Evolutionary conservation across 2,888 invertebrate species (phyloP), one percentile per base, ranked within the genome.

Genomic region (Metalampra italica): DNA sequence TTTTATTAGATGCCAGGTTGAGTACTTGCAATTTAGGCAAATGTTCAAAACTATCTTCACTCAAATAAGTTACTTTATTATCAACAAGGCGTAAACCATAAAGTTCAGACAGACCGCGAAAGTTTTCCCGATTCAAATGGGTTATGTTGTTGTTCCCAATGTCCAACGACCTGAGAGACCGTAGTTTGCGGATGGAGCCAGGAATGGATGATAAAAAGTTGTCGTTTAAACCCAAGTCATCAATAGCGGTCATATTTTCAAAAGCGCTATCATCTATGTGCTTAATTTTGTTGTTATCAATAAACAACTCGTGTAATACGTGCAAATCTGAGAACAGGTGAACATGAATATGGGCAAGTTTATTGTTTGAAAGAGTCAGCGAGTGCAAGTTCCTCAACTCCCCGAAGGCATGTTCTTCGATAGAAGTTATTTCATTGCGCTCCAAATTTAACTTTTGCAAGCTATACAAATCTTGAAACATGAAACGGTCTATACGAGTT

Each of bases 131-230:
- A 56, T 90, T 92, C 58, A 97, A 90, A 56, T 90, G 88, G 66
- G 92, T 91, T 74, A 97, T 93, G 71, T 91, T 92, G 82, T 97
- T 97, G 72, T 95, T 94, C 15, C 95, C 95, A 58, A 97, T 91
- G 84, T 96, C 95, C 57, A 97, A 87, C 15, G 94, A 93, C 77
- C 93, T 93, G 52, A 97, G 81, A 60, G 92, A 92, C 44, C 91
- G 84, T 53, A 96, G 87, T 71, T 92, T 92, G 39, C 92, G 91
- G 46, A 95, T 90, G 9, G 94, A 94, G 48, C 82, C 81, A 29
- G 95, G 94, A 45, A 94, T 90, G 43, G 91, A 91, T 9, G 91
- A 91, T 57, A 96, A 83, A 63, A 90, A 79, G 76, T 96, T 96
- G 52, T 93, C 93, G 61, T 93, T 93, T 56, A 96, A 80, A 43